Percentiles rank a stretch among this genome's conserved stretches.
phyloP scores from a whole-genome alignment of 2,888 invertebrate species.

The Nycteola revayana region DNA sequence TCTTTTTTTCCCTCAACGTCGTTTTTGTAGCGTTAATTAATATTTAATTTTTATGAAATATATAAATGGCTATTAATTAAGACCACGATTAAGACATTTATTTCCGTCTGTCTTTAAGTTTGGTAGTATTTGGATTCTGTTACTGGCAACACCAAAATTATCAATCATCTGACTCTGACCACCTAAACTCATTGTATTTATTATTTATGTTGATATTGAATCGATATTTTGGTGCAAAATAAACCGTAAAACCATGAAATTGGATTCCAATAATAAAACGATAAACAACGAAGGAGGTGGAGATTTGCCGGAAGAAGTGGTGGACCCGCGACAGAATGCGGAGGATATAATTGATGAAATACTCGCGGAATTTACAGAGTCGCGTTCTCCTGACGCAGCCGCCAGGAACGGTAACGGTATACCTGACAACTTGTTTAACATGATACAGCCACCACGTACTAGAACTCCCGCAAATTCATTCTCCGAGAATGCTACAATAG shows the following conservation, averaged over 20 bases:
- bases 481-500: conserved; percentile 67
- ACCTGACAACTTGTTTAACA: conserved; percentile 62
- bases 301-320: conserved; percentile 67
- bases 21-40: conserved; percentile 48
- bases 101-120: conserved; percentile 6
- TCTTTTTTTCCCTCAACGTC: conserved; percentile 70
- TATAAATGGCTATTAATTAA: too few species aligned
- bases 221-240: conserved; percentile 43
- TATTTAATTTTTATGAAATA: conserved; percentile 5
- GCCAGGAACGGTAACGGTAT: conserved; percentile 60
- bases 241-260: conserved; percentile 59
- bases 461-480: conserved; percentile 74
- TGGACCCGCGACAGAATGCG: conserved; percentile 72
- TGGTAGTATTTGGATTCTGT: conserved; percentile 10
- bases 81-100: too few species aligned
- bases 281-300: conserved; percentile 68
- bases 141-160: conserved; percentile 46
- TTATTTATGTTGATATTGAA: conserved; percentile 65
- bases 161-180: conserved; percentile 67
- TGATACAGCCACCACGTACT: conserved; percentile 72
- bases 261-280: conserved; percentile 77
- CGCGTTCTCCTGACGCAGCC: conserved; percentile 53
- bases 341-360: conserved; percentile 77
- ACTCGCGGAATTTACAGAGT: conserved; percentile 72
- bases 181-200: conserved; percentile 40